A percentile compares a stretch with the other conserved stretches of the same genome.
Conservation (phyloP, 1,140 invertebrate genomes). For the Anagrus nilaparvatae region DNA sequence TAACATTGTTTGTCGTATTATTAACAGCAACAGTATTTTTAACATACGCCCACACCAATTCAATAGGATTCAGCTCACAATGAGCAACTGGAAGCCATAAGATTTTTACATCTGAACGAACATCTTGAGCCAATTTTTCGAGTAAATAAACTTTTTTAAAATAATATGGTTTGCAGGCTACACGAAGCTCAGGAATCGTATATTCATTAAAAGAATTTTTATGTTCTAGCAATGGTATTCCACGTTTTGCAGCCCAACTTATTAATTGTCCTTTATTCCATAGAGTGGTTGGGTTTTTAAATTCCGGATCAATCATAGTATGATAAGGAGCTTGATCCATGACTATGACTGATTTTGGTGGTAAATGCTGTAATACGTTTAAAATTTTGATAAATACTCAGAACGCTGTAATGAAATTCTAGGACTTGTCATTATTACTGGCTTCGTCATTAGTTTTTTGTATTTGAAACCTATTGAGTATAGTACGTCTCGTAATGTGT, state of each 20-base stretch:
- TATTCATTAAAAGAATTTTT: neutral
- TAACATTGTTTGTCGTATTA: constrained; percentile 19
- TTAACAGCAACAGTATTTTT: constrained; percentile 10
- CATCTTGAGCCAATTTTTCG: constrained; percentile 1
- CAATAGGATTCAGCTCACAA: neutral
- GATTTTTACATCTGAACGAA: neutral
- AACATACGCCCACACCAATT: neutral
- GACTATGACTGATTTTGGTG: constrained; percentile 15
- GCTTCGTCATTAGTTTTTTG: no score
- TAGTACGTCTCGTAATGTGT: no score
- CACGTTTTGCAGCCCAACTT: neutral
- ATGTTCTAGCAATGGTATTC: neutral
- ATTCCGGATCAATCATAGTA: constrained; percentile 2
- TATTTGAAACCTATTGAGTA: no score
- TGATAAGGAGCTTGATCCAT: constrained; percentile 15
- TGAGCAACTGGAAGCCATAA: neutral
- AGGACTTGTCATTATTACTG: no score
- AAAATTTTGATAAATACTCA: constrained; percentile 5
- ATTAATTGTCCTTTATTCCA: neutral
- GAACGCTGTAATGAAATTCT: constrained; percentile 1
- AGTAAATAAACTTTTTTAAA: constrained; percentile 5
- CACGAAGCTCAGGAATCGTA: neutral
- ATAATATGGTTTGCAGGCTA: neutral
- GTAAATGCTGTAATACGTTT: constrained; percentile 21
- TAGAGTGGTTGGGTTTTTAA: neutral